Evolutionary conservation across 2,113 vertebrate species (phyloP), one percentile per base, ranked within the genome.

Genomic region (Ciconia stormi): DNA sequence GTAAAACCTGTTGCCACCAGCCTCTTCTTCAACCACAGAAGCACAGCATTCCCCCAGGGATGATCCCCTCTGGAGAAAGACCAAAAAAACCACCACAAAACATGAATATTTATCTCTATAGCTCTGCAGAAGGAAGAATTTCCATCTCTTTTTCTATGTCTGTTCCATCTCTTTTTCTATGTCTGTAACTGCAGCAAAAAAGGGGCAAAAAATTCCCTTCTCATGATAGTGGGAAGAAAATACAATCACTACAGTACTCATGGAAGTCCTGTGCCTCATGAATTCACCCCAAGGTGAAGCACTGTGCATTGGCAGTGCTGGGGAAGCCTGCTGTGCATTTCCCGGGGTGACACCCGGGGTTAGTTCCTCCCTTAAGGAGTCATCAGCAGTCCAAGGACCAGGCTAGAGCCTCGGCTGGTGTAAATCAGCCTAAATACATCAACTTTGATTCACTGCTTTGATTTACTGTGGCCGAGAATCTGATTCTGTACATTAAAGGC

Each of bases 201-300:
- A 78, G 8, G 21, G 23, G 20, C 1, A 13, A 30, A 80, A 83
- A 67, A 5, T 12, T 49, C 30, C 15, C 27, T 55, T 70, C 6
- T 81, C 0, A 0, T 49, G 11, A 29, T 2, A 65, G 19, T 8
- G 36, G 84, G 55, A 80, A 62, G 66, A 26, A 88, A 85, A 65
- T 15, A 10, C 1, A 2, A 21, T 11, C 16, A 3, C 25, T 9
- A 0, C 10, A 61, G 49, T 7, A 7, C 36, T 59, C 0, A 0
- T 61, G 36, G 34, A 36, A 74, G 13, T 34, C 11, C 53, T 36
- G 30, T 21, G 49, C 30, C 36, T 72, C 27, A 4, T 15, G 23
- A 66, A 13, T 53, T 40, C 53, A n/a, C 13, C 30, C 16, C 52
- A 20, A 34, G 38, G 71, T 14, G 53, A 70, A 77, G 7, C 42